These are phyloP conservation scores for Syngnathus floridae DNA, from an alignment of 2,113 vertebrate species.

Conservation along the genomic window DNA sequence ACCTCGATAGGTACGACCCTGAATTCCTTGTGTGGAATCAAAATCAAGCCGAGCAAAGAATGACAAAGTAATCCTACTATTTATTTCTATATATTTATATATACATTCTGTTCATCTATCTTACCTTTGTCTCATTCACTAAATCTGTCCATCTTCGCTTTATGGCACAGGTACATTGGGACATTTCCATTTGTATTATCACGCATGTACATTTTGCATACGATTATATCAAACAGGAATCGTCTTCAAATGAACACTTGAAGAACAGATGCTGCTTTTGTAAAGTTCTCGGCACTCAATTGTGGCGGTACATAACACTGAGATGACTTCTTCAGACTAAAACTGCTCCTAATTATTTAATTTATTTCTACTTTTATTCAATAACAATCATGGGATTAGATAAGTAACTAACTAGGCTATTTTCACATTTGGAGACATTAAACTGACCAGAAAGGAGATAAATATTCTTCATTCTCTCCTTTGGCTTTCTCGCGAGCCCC, in stretches of 20 bases:
- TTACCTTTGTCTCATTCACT: conserved; percentile 60
- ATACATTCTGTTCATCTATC: conserved; percentile 56
- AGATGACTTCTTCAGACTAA: conserved; percentile 1
- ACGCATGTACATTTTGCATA: conserved; percentile 31
- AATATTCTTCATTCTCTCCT: conserved; percentile 51
- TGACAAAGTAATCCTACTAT: conserved; percentile 80
- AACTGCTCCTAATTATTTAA: neutral
- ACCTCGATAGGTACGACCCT: conserved; percentile 77
- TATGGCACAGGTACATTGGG: conserved; percentile 29
- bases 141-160: conserved; percentile 56
- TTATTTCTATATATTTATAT: conserved; percentile 41
- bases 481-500: conserved; percentile 45
- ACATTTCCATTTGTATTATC: conserved; percentile 52
- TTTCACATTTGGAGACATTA: conserved; percentile 10
- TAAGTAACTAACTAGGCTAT: neutral
- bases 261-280: conserved; percentile 3
- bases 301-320: conserved; percentile 9
- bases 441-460: conserved; percentile 6
- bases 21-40: conserved; percentile 85
- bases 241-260: conserved; percentile 10
- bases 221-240: conserved; percentile 13
- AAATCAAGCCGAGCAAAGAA: conserved; percentile 82
- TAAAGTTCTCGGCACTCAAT: conserved; percentile 1
- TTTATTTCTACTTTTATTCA: neutral
- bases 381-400: neutral